Percentiles rank a stretch among this genome's conserved stretches.
Conservation (phyloP, 2,113 vertebrate genomes). For the Limanda limanda region DNA sequence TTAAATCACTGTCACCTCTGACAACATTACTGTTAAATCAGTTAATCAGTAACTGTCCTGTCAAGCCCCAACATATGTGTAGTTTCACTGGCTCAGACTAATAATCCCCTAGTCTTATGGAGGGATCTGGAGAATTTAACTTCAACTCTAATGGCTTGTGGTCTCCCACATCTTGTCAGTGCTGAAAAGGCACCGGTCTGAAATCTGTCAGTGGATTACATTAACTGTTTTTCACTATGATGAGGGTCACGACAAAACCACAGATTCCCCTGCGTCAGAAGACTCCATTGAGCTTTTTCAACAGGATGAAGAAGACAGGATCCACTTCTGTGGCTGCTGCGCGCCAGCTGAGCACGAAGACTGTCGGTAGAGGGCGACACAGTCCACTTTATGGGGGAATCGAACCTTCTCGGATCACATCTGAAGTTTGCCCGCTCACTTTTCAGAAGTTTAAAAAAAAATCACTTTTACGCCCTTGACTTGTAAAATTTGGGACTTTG, state of each 20-base stretch:
- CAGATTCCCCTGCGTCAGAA: not conserved
- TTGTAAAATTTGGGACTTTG: not conserved
- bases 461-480: too few species aligned
- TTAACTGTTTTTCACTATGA: not conserved
- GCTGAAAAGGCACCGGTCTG: not conserved
- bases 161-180: slow-evolving; percentile 4
- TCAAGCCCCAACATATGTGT: not conserved
- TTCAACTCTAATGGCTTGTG: not conserved
- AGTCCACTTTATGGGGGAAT: slow-evolving; percentile 54
- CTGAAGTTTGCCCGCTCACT: not conserved
- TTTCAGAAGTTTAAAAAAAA: not conserved
- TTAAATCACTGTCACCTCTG: slow-evolving; percentile 2
- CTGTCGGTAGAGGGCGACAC: slow-evolving; percentile 76
- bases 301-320: not conserved
- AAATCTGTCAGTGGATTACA: not conserved
- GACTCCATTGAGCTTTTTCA: not conserved
- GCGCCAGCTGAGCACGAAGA: not conserved
- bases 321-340: not conserved
- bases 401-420: not conserved
- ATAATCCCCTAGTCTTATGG: not conserved
- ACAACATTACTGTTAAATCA: not conserved
- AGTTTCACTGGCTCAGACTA: not conserved
- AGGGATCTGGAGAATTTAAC: not conserved
- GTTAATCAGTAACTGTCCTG: not conserved
- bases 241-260: not conserved